A percentile compares a stretch with the other conserved stretches of the same genome.
Evolutionary conservation across 2,888 invertebrate genomes (phyloP).

Genomic region (Malachius bipustulatus): DNA sequence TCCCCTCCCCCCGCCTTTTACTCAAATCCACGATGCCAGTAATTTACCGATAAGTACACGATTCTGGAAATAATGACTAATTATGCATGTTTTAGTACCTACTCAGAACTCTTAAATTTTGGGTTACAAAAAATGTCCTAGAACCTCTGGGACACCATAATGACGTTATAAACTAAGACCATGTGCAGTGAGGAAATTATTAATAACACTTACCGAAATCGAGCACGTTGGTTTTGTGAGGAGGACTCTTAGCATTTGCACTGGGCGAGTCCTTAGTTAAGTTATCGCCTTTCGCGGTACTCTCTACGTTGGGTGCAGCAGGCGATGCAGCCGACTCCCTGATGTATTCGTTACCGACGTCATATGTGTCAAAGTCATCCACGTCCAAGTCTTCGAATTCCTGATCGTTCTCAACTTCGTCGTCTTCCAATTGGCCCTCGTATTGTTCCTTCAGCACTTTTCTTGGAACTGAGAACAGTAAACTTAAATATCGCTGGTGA

Average conservation of each 20-base stretch:
- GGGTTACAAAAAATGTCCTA: no score
- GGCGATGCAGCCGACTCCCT: constrained; percentile 46
- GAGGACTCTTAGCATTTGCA: constrained; percentile 26
- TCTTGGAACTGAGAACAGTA: constrained; percentile 55
- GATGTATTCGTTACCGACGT: constrained; percentile 43
- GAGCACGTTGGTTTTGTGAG: constrained; percentile 28
- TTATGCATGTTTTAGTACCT: no score
- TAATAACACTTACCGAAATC: constrained; percentile 29
- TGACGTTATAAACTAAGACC: background rate
- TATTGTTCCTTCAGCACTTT: constrained; percentile 73
- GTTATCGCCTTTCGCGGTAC: constrained; percentile 32
- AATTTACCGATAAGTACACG: no score
- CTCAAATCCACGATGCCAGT: no score
- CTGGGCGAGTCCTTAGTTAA: constrained; percentile 29
- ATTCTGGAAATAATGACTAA: no score
- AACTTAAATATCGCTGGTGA: no score
- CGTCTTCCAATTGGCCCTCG: constrained; percentile 66
- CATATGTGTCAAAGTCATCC: constrained; percentile 39
- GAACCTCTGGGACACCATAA: no score
- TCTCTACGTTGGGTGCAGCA: constrained; percentile 42
- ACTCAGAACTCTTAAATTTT: no score
- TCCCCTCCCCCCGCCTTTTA: no score
- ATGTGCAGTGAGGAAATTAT: background rate
- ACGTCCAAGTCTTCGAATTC: constrained; percentile 37
- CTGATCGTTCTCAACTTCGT: constrained; percentile 47